These are phyloP conservation scores for Caenorhabditis angaria DNA, from an alignment of 2,888 invertebrate genomes.

Conservation along the genomic window DNA sequence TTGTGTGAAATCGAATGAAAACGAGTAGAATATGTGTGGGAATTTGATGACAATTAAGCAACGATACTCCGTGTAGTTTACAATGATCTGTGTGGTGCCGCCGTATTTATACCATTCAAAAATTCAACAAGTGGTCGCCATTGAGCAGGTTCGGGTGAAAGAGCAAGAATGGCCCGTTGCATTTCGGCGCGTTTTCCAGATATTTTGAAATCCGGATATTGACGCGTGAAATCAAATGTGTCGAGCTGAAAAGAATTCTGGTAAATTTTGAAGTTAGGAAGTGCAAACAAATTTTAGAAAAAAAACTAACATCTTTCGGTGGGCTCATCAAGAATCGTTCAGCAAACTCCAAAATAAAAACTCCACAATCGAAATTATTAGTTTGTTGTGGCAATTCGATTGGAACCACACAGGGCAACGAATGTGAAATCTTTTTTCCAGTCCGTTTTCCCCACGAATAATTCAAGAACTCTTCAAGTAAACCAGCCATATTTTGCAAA, in stretches of 20 bases:
- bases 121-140: slow-evolving; percentile 41
- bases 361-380: slow-evolving; percentile 61
- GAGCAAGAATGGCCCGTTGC: slow-evolving; percentile 58
- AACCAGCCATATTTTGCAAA: slow-evolving; percentile 47
- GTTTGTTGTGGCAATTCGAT: slow-evolving; percentile 51
- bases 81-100: slow-evolving; percentile 40
- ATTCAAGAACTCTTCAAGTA: slow-evolving; percentile 57
- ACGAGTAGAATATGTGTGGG: not conserved
- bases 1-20: not conserved
- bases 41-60: not conserved
- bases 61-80: slow-evolving; percentile 7
- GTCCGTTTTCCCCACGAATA: slow-evolving; percentile 46
- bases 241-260: slow-evolving; percentile 43
- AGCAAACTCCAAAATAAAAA: slow-evolving; percentile 65
- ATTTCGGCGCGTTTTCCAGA: slow-evolving; percentile 52
- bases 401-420: slow-evolving; percentile 37
- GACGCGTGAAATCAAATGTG: slow-evolving; percentile 55
- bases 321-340: slow-evolving; percentile 59
- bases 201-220: slow-evolving; percentile 60
- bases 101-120: slow-evolving; percentile 39
- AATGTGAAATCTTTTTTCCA: slow-evolving; percentile 23
- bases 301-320: slow-evolving; percentile 55
- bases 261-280: too few relatives aligned
- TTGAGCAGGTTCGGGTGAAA: slow-evolving; percentile 49
- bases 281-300: not conserved